Evolutionary conservation across 2,888 invertebrate species (phyloP).

Genomic region (Ctenicera cuprea): DNA sequence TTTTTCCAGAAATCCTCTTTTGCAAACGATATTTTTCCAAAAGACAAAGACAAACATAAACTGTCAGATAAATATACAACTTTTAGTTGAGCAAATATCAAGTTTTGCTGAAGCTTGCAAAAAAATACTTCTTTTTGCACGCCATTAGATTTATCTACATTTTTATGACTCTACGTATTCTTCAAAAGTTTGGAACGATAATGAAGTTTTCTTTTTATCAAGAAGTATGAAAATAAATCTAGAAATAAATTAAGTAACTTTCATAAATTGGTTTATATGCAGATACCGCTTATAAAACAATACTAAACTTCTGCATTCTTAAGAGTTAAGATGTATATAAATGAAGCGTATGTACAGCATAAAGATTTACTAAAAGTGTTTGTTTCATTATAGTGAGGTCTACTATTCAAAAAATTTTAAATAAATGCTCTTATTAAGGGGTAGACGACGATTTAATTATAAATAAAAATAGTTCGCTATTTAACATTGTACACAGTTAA

Average conservation of each 20-base stretch:
- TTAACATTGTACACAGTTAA: neutral
- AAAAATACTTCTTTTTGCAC: slow-evolving; percentile 59
- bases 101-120: slow-evolving; percentile 56
- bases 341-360: too few species aligned
- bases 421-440: too few species aligned
- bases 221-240: slow-evolving; percentile 22
- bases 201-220: slow-evolving; percentile 38
- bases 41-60: slow-evolving; percentile 55
- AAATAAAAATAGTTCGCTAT: too few species aligned
- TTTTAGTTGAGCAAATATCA: slow-evolving; percentile 54
- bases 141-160: slow-evolving; percentile 54
- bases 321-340: too few species aligned
- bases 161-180: slow-evolving; percentile 43
- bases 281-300: neutral
- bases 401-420: too few species aligned
- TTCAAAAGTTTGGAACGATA: slow-evolving; percentile 46
- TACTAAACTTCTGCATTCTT: neutral
- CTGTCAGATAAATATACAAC: slow-evolving; percentile 53
- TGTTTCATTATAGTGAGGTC: too few species aligned
- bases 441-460: too few species aligned
- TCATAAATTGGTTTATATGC: slow-evolving; percentile 13
- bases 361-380: too few species aligned
- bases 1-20: slow-evolving; percentile 45
- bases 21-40: slow-evolving; percentile 42
- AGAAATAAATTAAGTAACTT: slow-evolving; percentile 8